Evolutionary conservation across 2,888 invertebrate genomes (phyloP).

Genomic region (Chironomus tentans): DNA sequence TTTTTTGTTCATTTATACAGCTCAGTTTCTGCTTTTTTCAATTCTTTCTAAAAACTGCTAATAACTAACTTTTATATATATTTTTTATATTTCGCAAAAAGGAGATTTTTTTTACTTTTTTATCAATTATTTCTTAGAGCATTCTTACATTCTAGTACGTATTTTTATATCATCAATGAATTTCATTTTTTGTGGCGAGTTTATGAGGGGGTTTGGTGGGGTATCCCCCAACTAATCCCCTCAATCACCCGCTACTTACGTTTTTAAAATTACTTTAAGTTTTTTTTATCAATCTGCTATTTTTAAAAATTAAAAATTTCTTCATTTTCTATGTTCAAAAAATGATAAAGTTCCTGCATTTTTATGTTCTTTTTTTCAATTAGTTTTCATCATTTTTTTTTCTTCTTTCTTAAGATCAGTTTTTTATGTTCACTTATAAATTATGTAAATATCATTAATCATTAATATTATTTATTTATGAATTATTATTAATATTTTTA

Average conservation of each 20-base stretch:
- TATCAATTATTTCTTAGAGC: background rate
- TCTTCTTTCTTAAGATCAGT: background rate
- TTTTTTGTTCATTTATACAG: background rate
- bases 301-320: background rate
- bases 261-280: too few relatives aligned
- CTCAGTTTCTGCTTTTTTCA: background rate
- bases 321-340: background rate
- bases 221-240: too few relatives aligned
- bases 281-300: too few relatives aligned
- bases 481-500: background rate
- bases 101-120: background rate
- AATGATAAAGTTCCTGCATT: slow-evolving; percentile 5
- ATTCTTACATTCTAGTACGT: slow-evolving; percentile 26
- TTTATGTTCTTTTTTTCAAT: background rate
- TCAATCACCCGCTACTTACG: too few relatives aligned
- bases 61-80: background rate
- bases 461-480: background rate
- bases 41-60: background rate
- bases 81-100: background rate
- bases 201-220: too few relatives aligned
- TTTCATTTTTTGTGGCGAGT: background rate
- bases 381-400: background rate
- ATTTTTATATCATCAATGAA: slow-evolving; percentile 26
- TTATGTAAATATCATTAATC: background rate
- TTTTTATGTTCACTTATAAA: background rate